Evolutionary conservation across 2,113 vertebrate species (phyloP), one percentile per base, ranked within the genome.

Genomic region (Rhabdomys dilectus): DNA sequence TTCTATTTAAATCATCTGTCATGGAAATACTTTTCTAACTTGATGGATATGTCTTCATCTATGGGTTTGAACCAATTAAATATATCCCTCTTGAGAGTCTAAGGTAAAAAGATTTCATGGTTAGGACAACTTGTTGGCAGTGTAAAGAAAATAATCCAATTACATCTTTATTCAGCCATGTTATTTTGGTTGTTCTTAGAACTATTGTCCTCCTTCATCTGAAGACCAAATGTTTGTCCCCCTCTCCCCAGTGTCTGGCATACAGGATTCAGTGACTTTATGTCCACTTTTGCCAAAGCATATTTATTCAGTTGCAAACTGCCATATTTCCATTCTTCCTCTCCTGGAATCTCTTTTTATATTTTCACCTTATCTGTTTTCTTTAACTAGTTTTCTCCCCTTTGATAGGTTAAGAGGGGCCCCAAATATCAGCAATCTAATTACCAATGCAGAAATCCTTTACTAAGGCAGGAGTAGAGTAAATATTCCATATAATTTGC

Each of bases 371-470:
- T 42, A 70, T 17, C 5, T 2, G 19, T 93, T 26, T 48, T 64
- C 51, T n/a, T 76, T 56, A 92, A 68, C n/a, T 80, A 80, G 24
- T 77, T 80, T n/a, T n/a, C 21, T 3, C 3, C 22, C 62, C 94
- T 94, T 95, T 88, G 72, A 82, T 48, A 90, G 12, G 26, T 85
- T 88, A 7, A 42, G 94, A 75, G 90, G 21, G 3, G 62, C 29
- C 13, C 58, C 85, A 92, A 62, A 45, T 13, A 39, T 3, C 48
- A 90, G 70, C 80, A 81, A 45, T 45, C 15, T 19, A 81, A 62
- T 39, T 42, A 85, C 66, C 89, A 53, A 26, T 73, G 90, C 17
- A 73, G 75, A 97, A 89, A 88, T 85, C 88, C 45, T 89, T 89
- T 39, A 24, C 64, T 68, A 48, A 42, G 12, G 45, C 91, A 91